Percentiles rank a stretch among this genome's conserved stretches.
phyloP scores from a whole-genome alignment of 2,888 invertebrate genomes.

The Pediacus dermestoides region DNA sequence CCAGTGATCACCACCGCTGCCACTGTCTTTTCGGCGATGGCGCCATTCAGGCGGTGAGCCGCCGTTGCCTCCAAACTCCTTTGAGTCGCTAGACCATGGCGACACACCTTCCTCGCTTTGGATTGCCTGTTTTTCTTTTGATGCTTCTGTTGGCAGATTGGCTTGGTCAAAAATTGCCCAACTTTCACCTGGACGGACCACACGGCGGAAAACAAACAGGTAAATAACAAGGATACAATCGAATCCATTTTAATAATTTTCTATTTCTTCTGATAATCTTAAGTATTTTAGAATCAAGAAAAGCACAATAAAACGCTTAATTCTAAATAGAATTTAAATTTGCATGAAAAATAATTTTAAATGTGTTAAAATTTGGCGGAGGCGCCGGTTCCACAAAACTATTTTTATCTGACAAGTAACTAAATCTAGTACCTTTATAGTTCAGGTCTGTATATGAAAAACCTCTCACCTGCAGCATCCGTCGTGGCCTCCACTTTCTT shows the following conservation, averaged over 20 bases:
- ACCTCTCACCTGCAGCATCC: slow-evolving; percentile 45
- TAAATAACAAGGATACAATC: no score
- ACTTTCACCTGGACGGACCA: slow-evolving; percentile 53
- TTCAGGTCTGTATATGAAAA: background rate
- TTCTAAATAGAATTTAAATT: no score
- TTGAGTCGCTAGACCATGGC: slow-evolving; percentile 76
- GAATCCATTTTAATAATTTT: no score
- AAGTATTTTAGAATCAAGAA: no score
- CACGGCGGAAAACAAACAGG: no score
- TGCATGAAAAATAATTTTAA: no score
- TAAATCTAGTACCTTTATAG: no score
- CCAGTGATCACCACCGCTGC: slow-evolving; percentile 49
- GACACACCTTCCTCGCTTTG: slow-evolving; percentile 59
- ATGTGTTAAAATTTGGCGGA: slow-evolving; percentile 1
- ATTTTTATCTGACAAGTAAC: no score
- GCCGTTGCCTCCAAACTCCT: slow-evolving; percentile 56
- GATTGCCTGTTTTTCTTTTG: slow-evolving; percentile 40
- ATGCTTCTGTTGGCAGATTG: slow-evolving; percentile 31
- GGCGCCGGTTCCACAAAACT: background rate
- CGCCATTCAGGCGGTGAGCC: slow-evolving; percentile 53
- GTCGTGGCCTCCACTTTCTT: slow-evolving; percentile 37
- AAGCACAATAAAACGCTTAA: no score
- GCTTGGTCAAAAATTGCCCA: slow-evolving; percentile 61
- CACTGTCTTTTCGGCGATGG: slow-evolving; percentile 48
- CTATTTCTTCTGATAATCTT: no score